A percentile compares a stretch with the other conserved stretches of the same genome.
These are phyloP conservation scores for Molorchus minor DNA, from an alignment of 2,888 invertebrate species.

Conservation along the genomic window DNA sequence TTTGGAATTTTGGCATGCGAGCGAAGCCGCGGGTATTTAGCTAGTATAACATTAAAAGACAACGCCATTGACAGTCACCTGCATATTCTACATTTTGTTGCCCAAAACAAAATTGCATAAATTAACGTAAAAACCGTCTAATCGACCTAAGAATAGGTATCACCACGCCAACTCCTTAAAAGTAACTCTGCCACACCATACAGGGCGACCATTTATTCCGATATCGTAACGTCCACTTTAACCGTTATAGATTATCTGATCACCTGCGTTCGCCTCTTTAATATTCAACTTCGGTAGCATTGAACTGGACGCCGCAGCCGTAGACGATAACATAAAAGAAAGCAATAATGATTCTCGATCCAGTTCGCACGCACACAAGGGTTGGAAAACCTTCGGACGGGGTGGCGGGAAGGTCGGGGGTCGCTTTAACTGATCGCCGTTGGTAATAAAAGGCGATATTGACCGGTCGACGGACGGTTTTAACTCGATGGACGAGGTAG, in stretches of 20 bases:
- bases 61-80: too few species aligned
- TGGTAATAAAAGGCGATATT: conserved; percentile 16
- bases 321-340: conserved; percentile 28
- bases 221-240: conserved; percentile 30
- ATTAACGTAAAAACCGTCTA: too few species aligned
- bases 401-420: too few species aligned
- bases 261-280: conserved; percentile 41
- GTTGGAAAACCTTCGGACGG: conserved; percentile 30
- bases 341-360: conserved; percentile 34
- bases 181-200: conserved; percentile 3
- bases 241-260: conserved; percentile 45
- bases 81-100: too few species aligned
- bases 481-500: not conserved
- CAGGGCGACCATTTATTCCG: conserved; percentile 9
- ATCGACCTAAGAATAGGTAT: too few species aligned
- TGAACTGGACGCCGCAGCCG: conserved; percentile 31
- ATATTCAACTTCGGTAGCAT: conserved; percentile 33
- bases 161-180: not conserved
- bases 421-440: conserved; percentile 26
- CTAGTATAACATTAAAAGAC: too few species aligned
- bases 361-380: conserved; percentile 39
- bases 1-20: too few species aligned
- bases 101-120: too few species aligned
- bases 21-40: too few species aligned
- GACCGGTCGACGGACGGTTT: not conserved